Conservation (phyloP, 2,797 vertebrate genomes). For the Hirundo rustica region DNA sequence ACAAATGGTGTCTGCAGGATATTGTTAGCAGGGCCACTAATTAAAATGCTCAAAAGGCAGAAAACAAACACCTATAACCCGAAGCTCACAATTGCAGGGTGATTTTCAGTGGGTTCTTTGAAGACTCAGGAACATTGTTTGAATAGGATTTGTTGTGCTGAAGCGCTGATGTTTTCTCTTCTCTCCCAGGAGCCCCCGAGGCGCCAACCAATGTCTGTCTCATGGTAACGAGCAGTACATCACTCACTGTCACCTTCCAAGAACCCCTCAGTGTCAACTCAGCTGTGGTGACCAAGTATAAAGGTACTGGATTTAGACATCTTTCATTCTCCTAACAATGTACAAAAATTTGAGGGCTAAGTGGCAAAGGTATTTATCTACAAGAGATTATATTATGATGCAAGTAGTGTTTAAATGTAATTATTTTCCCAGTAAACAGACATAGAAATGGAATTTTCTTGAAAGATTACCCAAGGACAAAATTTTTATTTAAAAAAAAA, state of each 20-base stretch:
- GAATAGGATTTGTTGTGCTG: constrained; percentile 71
- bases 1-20: constrained; percentile 69
- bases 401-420: background rate
- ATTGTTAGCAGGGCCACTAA: constrained; percentile 58
- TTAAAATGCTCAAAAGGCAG: constrained; percentile 72
- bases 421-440: background rate
- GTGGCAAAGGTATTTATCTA: background rate
- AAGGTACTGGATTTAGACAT: constrained; percentile 79
- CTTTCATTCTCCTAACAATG: constrained; percentile 20
- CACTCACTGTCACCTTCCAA: constrained; percentile 93
- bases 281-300: constrained; percentile 93
- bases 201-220: constrained; percentile 88
- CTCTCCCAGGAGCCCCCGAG: constrained; percentile 86
- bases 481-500: background rate
- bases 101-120: constrained; percentile 67
- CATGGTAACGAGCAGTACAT: constrained; percentile 87
- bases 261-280: constrained; percentile 90
- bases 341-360: background rate
- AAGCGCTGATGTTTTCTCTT: constrained; percentile 72
- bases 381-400: background rate
- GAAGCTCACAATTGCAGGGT: constrained; percentile 55
- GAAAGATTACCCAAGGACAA: constrained; percentile 1
- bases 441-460: background rate
- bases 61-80: constrained; percentile 69
- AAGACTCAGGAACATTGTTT: constrained; percentile 69